Evolutionary conservation across 2,888 invertebrate species (phyloP), one percentile per base, ranked within the genome.

Genomic region (Nesidiocoris tenuis): DNA sequence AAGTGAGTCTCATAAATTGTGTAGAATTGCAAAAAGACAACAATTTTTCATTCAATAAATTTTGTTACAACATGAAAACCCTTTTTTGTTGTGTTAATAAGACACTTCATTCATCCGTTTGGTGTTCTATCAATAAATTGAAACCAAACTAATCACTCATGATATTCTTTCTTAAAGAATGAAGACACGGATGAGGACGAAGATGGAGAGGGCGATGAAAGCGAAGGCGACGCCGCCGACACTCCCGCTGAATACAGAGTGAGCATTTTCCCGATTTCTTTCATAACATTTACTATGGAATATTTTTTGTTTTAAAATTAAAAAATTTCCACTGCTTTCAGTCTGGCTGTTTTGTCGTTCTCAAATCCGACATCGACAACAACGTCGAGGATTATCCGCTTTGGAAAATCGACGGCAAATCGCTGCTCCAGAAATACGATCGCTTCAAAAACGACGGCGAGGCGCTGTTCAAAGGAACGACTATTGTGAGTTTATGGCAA

Each of bases 401-500:
- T n/a, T 78, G 78, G 78, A 78, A 78, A 64, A 78, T 78, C 23
- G 78, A 78, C 61, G 78, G 78, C 21, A 78, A 78, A 71, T 78
- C 78, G 12, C 25, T 78, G 18, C 66, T 78, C 21, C 78, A 78
- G 61, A 78, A 78, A 75, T 78, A 74, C 61, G 78, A 76, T 63
- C 56, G 74, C 61, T 77, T 74, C 25, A 75, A 65, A 18, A 55
- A 77, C 21, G 75, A 76, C 9, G 74, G 74, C 23, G 78, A 78
- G 72, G 61, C 74, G n/a, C 56, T 75, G n/a, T 78, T 76, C 39
- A 77, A 77, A 64, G 74, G 78, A 19, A 78, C 78, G 16, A 78
- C 78, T 23, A 78, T 77, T 61, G 78, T 78, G 74, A 77, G 78
- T 70, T 9, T n/a, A n/a, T n/a, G n/a, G n/a, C n/a, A n/a, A n/a